These are phyloP conservation scores for Rhodinocichla rosea DNA, from an alignment of 2,113 vertebrate genomes.

Conservation along the genomic window DNA sequence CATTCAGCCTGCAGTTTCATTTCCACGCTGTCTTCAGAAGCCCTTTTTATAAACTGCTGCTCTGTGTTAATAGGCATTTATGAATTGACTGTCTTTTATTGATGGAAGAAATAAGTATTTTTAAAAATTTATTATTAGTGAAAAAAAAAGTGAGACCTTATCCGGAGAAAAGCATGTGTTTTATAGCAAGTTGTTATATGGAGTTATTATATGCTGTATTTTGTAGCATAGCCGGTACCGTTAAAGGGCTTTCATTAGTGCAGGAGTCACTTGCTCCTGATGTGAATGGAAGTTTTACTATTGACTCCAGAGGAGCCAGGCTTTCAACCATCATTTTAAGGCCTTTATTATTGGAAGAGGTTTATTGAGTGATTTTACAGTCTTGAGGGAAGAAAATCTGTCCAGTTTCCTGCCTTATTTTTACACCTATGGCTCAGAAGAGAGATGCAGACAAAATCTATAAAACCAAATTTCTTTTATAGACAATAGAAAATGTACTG, in stretches of 20 bases:
- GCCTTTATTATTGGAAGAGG: slow-evolving; percentile 3
- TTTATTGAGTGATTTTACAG: slow-evolving; percentile 33
- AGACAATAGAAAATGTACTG: neutral
- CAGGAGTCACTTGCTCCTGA: neutral
- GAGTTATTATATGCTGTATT: neutral
- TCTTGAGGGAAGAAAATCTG: slow-evolving; percentile 17
- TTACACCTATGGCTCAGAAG: neutral
- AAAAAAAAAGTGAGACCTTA: neutral
- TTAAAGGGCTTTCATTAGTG: neutral
- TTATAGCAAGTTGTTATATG: neutral
- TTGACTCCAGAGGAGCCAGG: neutral
- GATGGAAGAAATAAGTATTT: neutral
- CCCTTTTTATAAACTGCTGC: neutral
- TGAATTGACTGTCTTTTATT: neutral
- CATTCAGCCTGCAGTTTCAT: neutral
- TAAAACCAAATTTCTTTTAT: slow-evolving; percentile 29
- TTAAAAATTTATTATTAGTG: neutral
- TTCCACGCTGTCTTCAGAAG: neutral
- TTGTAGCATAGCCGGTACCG: neutral
- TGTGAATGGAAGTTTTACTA: neutral
- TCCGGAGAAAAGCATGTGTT: neutral
- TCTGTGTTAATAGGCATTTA: neutral
- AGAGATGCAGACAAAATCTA: neutral
- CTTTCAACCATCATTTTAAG: slow-evolving; percentile 15
- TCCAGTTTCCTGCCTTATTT: slow-evolving; percentile 18